Base-by-base conservation (phyloP, 2,113 vertebrate species). In the Aspidoscelis tigris region DNA sequence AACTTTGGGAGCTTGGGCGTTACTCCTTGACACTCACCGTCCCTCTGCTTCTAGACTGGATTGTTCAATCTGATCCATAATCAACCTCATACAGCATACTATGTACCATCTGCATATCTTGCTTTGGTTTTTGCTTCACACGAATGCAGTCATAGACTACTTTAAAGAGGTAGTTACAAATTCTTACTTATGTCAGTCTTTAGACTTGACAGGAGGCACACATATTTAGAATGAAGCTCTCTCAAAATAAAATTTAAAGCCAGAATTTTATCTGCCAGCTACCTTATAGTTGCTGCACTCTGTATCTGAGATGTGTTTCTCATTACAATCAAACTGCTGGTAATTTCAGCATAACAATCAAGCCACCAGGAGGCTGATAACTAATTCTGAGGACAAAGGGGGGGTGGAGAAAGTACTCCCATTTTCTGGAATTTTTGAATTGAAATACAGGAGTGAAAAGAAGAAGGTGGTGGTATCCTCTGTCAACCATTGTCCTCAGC, bases 381-480 rank as follows among this genome's bases (percentile, higher is more conserved):
- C 33, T 39, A 72, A 26, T 73, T 80, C 58, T 74, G 77, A 53
- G 16, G 58, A 44, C 21, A 58, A 55, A 18, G 11, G 16, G 24
- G 7, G 64, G 9, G 16, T 50, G 16, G 5, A 66, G 39, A 71
- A 33, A 47, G n/a, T 26, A 5, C 4, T 58, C 21, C 4, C 26
- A 39, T n/a, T 73, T 50, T 41, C 18, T 65, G 70, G 44, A 58
- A 33, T 53, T 65, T 82, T 64, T 53, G 70, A 66, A 55, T 71
- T 78, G 24, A 16, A 21, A 70, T 72, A 64, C 73, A 47, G 0
- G 4, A 82, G 10, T 10, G 53, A 88, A 86, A 88, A 87, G 78
- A 70, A 93, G 69, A 90, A 22, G 8, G 41, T 18, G 58, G 4
- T 87, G 64, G 71, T 64, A 81, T 78, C 88, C 84, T 84, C 89